These are phyloP conservation scores for Cyanoramphus novaezelandiae DNA, from an alignment of 2,113 vertebrate species.

Conservation along the genomic window DNA sequence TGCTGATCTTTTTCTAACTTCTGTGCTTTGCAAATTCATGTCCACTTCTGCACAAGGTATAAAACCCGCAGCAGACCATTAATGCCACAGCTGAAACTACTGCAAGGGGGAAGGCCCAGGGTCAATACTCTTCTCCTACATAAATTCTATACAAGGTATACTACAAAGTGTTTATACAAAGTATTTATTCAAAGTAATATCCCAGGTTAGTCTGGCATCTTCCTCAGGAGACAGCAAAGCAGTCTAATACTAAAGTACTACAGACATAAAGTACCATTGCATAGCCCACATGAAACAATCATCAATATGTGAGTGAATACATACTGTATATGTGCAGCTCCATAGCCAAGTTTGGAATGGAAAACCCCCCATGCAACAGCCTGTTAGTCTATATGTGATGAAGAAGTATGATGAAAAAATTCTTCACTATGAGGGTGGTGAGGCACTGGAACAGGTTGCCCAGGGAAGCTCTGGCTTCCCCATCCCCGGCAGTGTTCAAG, in stretches of 20 bases:
- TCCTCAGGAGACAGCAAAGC: not conserved
- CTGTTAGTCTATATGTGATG: not conserved
- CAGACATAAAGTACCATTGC: not conserved
- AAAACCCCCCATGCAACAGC: not conserved
- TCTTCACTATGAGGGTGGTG: not conserved
- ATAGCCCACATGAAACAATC: not conserved
- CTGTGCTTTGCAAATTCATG: not conserved
- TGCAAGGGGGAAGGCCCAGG: not conserved
- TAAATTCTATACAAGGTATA: not conserved
- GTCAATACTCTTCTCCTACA: not conserved
- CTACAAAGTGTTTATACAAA: not conserved
- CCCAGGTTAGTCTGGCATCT: not conserved
- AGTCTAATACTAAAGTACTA: not conserved
- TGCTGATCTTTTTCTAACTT: not conserved
- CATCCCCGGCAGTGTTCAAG: not conserved
- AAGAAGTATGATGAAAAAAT: not conserved
- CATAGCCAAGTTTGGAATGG: not conserved
- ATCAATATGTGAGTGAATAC: not conserved
- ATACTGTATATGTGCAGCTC: not conserved
- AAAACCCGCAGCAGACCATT: not conserved
- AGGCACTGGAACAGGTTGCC: not conserved
- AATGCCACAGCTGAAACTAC: not conserved
- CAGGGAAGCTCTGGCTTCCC: not conserved
- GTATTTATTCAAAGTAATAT: not conserved
- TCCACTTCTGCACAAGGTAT: not conserved